A percentile compares a stretch with the other conserved stretches of the same genome.
Conservation (phyloP, 2,797 vertebrate genomes). For the Malurus splendens region DNA sequence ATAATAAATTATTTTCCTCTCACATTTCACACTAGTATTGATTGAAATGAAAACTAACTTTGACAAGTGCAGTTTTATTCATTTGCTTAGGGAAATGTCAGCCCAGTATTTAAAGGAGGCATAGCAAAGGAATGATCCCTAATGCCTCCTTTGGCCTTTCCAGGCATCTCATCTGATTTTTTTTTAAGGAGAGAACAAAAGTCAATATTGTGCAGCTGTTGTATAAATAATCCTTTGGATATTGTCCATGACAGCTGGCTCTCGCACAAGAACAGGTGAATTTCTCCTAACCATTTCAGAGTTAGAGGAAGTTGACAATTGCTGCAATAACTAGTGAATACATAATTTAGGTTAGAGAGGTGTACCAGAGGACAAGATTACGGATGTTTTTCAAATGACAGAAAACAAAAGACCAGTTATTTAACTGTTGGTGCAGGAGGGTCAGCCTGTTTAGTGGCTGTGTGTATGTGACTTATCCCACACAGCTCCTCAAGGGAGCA, state of each 20-base stretch:
- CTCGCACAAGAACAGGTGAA: background rate
- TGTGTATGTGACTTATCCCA: background rate
- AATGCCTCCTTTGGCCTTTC: background rate
- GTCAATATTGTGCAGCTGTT: background rate
- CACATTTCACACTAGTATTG: background rate
- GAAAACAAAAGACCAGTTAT: background rate
- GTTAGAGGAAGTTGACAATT: slow-evolving; percentile 10
- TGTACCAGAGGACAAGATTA: background rate
- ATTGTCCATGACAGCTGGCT: background rate
- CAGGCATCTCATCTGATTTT: background rate
- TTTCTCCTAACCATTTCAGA: background rate
- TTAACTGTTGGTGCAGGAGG: background rate
- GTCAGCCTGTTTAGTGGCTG: background rate
- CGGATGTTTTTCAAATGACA: background rate
- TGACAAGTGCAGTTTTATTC: background rate
- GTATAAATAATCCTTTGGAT: background rate
- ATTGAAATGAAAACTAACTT: background rate
- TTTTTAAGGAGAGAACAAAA: background rate
- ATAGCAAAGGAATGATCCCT: background rate
- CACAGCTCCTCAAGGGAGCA: background rate
- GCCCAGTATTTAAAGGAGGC: background rate
- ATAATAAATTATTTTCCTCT: background rate
- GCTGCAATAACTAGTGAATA: background rate
- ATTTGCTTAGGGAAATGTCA: background rate
- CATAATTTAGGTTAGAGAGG: background rate